Percentiles rank a stretch among this genome's conserved stretches.
Conservation (phyloP, 2,113 vertebrate species). For the Aegotheles bennettii region DNA sequence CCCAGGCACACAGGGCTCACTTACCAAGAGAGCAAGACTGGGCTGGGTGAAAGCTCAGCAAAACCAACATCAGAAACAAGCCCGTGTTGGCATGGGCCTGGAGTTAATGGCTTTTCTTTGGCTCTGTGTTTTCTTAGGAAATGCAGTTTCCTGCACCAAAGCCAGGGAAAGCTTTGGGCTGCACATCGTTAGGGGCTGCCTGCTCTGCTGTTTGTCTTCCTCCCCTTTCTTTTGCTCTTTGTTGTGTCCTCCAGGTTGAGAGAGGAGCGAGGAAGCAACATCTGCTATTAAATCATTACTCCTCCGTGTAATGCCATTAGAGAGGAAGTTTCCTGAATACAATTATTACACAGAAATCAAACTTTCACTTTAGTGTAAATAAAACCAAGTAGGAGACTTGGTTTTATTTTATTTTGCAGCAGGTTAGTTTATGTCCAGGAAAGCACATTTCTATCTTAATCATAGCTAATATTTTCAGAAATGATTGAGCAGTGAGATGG, state of each 20-base stretch:
- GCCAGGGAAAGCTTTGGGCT: not conserved
- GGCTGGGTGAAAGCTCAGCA: not conserved
- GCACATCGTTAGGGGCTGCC: not conserved
- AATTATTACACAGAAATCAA: not conserved
- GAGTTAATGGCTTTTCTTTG: not conserved
- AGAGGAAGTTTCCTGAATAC: not conserved
- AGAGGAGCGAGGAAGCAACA: not conserved
- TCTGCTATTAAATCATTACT: not conserved
- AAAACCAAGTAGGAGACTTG: not conserved
- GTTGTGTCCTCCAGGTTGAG: not conserved
- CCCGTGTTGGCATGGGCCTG: rapidly evolving
- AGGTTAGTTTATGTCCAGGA: not conserved
- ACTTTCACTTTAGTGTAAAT: not conserved
- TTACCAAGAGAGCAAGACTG: not conserved
- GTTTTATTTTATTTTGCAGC: not conserved
- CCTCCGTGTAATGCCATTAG: not conserved
- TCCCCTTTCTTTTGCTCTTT: not conserved
- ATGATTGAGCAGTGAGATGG: not conserved
- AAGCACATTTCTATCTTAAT: not conserved
- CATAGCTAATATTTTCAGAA: not conserved
- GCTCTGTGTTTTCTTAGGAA: not conserved
- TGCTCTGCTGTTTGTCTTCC: not conserved
- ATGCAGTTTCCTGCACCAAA: not conserved
- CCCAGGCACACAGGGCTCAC: too few relatives aligned
- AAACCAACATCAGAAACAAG: not conserved